A percentile compares a stretch with the other conserved stretches of the same genome.
phyloP scores from a whole-genome alignment of 2,113 vertebrate species.

The Chrysochloris asiatica region DNA sequence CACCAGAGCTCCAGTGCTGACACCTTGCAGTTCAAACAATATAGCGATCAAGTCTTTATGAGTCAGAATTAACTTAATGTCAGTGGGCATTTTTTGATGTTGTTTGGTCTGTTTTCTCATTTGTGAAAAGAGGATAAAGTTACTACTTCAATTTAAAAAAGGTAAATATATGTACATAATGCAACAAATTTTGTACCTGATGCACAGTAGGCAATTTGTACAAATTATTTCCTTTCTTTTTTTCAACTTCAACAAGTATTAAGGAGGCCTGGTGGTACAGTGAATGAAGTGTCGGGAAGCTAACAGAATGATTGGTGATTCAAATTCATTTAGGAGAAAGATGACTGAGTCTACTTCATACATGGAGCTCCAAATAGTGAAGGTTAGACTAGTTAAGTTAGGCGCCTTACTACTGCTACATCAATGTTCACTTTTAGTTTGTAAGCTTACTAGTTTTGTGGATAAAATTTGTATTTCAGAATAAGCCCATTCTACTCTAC shows the following conservation, averaged over 20 bases:
- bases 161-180: background rate
- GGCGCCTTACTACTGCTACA: background rate
- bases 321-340: no score
- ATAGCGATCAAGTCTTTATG: no score
- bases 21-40: no score
- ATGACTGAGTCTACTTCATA: background rate
- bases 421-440: background rate
- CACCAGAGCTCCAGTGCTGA: no score
- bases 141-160: background rate
- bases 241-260: background rate
- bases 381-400: background rate
- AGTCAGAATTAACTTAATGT: background rate
- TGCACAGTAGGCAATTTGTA: background rate
- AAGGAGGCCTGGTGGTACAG: background rate
- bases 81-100: no score
- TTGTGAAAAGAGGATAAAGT: background rate
- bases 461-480: slow-evolving; percentile 1
- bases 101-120: background rate
- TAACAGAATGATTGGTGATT: no score
- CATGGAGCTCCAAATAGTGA: background rate
- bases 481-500: background rate
- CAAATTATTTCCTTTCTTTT: background rate
- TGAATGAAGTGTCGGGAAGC: no score
- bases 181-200: background rate
- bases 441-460: slow-evolving; percentile 16